phyloP scores from a whole-genome alignment of 1,140 invertebrate genomes.

The Melanaphis sacchari region DNA sequence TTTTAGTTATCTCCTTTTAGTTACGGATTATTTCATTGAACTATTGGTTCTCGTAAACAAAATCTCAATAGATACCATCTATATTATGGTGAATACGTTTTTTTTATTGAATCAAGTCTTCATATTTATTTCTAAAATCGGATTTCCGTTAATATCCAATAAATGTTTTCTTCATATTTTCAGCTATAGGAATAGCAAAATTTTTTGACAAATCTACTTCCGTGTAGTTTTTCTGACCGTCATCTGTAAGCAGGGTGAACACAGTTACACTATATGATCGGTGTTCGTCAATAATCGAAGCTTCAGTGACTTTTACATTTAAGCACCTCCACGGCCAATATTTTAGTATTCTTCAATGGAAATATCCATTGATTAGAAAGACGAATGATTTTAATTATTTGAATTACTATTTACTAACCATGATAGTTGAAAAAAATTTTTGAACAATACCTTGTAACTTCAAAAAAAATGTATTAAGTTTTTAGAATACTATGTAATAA shows the following conservation, averaged over 20 bases:
- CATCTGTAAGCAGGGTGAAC: constrained; percentile 53
- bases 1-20: background rate
- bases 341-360: background rate
- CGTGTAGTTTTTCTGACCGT: background rate
- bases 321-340: constrained; percentile 61
- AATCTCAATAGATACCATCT: background rate
- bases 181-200: too few relatives aligned
- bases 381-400: too few relatives aligned
- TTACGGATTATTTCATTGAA: background rate
- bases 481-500: too few relatives aligned
- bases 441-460: too few relatives aligned
- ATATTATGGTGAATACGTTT: too few relatives aligned
- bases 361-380: background rate
- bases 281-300: constrained; percentile 61
- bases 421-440: too few relatives aligned
- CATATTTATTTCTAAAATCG: background rate
- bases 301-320: constrained; percentile 62
- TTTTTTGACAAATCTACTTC: background rate
- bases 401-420: too few relatives aligned
- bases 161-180: background rate
- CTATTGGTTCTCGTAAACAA: background rate
- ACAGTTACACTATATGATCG: constrained; percentile 62
- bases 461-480: too few relatives aligned
- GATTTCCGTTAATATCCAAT: background rate
- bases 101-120: background rate